phyloP scores from a whole-genome alignment of 2,797 vertebrate genomes.

The Phalloptychus januarius region DNA sequence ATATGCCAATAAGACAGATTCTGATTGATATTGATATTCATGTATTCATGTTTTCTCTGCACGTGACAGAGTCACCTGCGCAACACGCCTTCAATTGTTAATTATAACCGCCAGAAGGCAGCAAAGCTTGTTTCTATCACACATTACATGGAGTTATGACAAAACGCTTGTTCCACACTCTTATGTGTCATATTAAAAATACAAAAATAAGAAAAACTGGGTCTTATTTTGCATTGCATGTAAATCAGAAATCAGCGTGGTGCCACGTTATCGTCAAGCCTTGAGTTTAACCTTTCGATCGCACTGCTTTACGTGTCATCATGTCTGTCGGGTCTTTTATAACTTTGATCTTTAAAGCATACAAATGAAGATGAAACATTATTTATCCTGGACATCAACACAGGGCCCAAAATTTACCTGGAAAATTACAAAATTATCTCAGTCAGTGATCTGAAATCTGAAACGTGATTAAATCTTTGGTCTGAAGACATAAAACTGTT shows the following conservation, averaged over 20 bases:
- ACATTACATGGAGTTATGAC: too few species aligned
- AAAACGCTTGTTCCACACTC: too few species aligned
- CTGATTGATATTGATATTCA: background rate
- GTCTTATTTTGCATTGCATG: background rate
- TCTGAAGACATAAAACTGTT: background rate
- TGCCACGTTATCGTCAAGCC: background rate
- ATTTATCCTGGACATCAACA: background rate
- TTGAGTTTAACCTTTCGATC: background rate
- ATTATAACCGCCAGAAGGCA: conserved; percentile 2
- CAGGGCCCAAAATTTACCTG: background rate
- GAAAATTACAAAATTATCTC: background rate
- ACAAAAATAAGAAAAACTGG: too few species aligned
- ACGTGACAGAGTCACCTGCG: background rate
- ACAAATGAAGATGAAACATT: background rate
- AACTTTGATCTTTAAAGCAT: background rate
- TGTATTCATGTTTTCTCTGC: background rate
- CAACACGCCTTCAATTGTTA: background rate
- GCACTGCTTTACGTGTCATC: background rate
- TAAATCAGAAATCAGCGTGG: background rate
- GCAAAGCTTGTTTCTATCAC: background rate
- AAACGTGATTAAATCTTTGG: background rate
- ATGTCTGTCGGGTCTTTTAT: background rate
- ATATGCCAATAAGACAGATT: too few species aligned
- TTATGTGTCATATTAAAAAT: background rate
- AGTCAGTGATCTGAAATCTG: background rate